Evolutionary conservation across 92 coral and sea anemone species (phyloP), one percentile per base, ranked within the genome.

Genomic region (Chrysogorgia sp.): DNA sequence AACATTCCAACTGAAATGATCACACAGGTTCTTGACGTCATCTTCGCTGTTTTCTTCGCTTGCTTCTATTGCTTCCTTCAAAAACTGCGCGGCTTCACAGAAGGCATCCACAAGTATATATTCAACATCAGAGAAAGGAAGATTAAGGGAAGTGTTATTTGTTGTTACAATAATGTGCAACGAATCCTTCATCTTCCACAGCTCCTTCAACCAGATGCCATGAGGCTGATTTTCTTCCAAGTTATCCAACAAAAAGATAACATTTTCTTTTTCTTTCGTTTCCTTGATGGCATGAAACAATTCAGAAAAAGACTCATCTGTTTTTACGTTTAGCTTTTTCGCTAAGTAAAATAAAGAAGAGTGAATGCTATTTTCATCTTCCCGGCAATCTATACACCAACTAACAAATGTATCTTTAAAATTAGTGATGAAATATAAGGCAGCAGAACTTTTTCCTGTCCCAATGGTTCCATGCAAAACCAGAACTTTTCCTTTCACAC

Each of bases 401-500:
- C 79, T 72, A 5, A 72, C 24, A 2, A 72, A 72, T 19, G 12
- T 72, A 20, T 72, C 63, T 1, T 9, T 40, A n/a, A 23, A 8
- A 41, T 72, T 55, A 52, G 6, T 17, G 34, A 72, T 52, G 41
- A 49, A 72, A 72, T 53, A 48, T 33, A 32, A 40, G 31, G 65
- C 79, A 22, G 79, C 79, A 2, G 50, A 72, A 32, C 63, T 31
- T 72, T 72, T 72, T 34, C 79, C 79, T 2, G 79, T 72, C 33
- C 65, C 63, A n/a, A 55, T 52, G 4, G 79, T n/a, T n/a, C 79
- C 79, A 56, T 72, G 65, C 52, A 72, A 37, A 20, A 52, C 19
- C 21, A 31, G 58, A 15, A 52, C 24, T 52, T 72, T 56, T 21
- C 79, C 79, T 53, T 72, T 72, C 20, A 53, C 7, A 0, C 53